Evolutionary conservation across 2,113 vertebrate genomes (phyloP).

Genomic region (Felis chaus): DNA sequence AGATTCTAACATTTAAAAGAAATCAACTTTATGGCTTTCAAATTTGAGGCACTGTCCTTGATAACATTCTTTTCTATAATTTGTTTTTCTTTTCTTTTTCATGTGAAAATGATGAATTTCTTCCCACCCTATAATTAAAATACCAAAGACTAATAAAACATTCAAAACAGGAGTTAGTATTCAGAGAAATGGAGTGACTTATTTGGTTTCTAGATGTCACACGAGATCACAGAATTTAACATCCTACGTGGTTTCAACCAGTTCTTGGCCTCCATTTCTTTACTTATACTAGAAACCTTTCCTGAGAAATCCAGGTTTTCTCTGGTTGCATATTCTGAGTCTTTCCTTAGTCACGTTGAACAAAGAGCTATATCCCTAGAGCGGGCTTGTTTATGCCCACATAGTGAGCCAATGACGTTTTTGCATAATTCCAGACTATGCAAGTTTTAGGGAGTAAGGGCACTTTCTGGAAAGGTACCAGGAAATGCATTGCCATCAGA

Average conservation of each 20-base stretch:
- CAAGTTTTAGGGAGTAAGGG: neutral
- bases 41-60: neutral
- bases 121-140: conserved; percentile 1
- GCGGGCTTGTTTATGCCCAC: neutral
- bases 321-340: neutral
- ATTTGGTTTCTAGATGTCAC: neutral
- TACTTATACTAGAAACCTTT: neutral
- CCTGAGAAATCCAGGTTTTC: neutral
- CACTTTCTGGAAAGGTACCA: neutral
- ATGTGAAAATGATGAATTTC: conserved; percentile 30
- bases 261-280: conserved; percentile 32
- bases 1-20: conserved; percentile 3
- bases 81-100: neutral
- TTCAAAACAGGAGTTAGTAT: conserved; percentile 11
- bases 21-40: conserved; percentile 43
- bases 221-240: neutral
- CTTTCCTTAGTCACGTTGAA: neutral
- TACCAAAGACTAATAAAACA: conserved; percentile 6
- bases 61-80: conserved; percentile 8
- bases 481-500: neutral
- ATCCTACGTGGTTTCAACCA: neutral
- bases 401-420: neutral
- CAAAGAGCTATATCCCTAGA: neutral
- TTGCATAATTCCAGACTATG: fast-evolving
- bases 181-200: conserved; percentile 29